Conservation (phyloP, 2,113 vertebrate species). For the Coreoperca whiteheadi region DNA sequence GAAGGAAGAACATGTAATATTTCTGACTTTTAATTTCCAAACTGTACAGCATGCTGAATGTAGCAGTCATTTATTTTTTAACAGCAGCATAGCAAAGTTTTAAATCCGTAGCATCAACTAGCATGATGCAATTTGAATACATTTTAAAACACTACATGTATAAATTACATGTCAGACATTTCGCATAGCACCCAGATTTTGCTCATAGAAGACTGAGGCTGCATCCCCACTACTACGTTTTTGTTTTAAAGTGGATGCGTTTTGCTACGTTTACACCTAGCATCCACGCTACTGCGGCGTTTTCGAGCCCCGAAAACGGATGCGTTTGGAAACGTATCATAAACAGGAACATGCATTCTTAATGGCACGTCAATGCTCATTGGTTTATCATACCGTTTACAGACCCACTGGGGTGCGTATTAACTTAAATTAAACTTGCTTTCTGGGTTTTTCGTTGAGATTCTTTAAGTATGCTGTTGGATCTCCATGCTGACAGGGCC, state of each 20-base stretch:
- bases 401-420: conserved; percentile 52
- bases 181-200: conserved; percentile 33
- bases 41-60: neutral
- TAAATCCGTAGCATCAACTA: conserved; percentile 15
- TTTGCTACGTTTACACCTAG: too few species aligned
- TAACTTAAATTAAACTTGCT: conserved; percentile 67
- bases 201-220: conserved; percentile 36
- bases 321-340: too few species aligned
- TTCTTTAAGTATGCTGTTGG: conserved; percentile 75
- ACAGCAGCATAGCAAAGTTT: neutral
- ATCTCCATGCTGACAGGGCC: conserved; percentile 59
- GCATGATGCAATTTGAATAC: conserved; percentile 45
- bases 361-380: conserved; percentile 59
- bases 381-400: conserved; percentile 58
- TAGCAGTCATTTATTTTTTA: conserved; percentile 16
- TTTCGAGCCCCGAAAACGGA: too few species aligned
- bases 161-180: conserved; percentile 51
- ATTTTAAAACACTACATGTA: conserved; percentile 51
- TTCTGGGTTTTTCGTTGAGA: conserved; percentile 53
- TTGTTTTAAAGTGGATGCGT: too few species aligned
- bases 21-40: conserved; percentile 18
- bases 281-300: too few species aligned
- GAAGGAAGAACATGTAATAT: neutral
- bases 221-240: too few species aligned
- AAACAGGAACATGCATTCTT: conserved; percentile 70